Evolutionary conservation across 2,797 vertebrate genomes (phyloP).

Genomic region (Paedocypris micromegethes): DNA sequence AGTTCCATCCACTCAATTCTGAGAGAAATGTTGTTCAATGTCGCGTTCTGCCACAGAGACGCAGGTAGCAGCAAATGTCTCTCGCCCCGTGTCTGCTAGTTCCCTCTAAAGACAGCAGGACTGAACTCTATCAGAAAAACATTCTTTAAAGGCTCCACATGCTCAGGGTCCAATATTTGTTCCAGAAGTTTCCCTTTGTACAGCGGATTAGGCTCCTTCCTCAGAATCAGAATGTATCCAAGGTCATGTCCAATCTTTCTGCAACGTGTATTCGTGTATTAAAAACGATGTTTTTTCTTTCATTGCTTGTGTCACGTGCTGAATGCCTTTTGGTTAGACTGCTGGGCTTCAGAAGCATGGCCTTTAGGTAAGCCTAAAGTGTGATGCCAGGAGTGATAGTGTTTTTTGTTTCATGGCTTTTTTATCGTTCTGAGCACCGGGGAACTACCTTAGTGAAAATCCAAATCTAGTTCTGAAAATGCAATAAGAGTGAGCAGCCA

Average conservation of each 20-base stretch:
- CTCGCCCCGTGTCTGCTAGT: conserved; percentile 24
- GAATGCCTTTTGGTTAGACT: background rate
- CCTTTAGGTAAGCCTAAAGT: too few relatives aligned
- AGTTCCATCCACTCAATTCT: conserved; percentile 35
- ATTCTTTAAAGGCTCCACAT: conserved; percentile 35
- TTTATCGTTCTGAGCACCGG: conserved; percentile 4
- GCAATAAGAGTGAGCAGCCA: conserved; percentile 23
- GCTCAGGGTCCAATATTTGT: conserved; percentile 35
- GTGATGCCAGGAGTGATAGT: background rate
- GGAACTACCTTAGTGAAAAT: conserved; percentile 20
- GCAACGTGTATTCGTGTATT: conserved; percentile 4
- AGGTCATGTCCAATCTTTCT: conserved; percentile 22
- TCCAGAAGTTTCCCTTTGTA: conserved; percentile 41
- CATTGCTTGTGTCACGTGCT: conserved; percentile 1
- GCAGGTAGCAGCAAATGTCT: conserved; percentile 40
- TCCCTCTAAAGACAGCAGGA: conserved; percentile 37
- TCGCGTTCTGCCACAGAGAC: conserved; percentile 18
- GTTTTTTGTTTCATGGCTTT: conserved; percentile 29
- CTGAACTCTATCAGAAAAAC: conserved; percentile 42
- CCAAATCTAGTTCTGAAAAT: conserved; percentile 34
- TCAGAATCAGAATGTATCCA: conserved; percentile 12
- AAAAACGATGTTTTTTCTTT: conserved; percentile 22
- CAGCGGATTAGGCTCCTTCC: conserved; percentile 10
- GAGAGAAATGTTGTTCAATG: conserved; percentile 38
- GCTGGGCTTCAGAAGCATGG: background rate